Evolutionary conservation across 2,797 vertebrate genomes (phyloP).

Genomic region (Semaprochilodus insignis): DNA sequence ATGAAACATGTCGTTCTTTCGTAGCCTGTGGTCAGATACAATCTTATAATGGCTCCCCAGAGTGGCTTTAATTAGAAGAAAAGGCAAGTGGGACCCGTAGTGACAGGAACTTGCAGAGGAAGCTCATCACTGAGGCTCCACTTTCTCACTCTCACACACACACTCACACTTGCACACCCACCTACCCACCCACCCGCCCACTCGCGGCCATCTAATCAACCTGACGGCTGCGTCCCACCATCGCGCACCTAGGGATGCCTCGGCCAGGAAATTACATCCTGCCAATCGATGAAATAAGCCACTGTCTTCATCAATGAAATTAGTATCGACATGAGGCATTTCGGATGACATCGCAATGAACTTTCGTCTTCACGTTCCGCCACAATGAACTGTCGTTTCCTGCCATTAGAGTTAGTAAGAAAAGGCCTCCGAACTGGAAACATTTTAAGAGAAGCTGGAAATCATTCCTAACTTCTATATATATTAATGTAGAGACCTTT

Average conservation of each 20-base stretch:
- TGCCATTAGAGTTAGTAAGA: conserved; percentile 48
- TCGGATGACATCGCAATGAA: conserved; percentile 74
- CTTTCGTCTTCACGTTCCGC: conserved; percentile 41
- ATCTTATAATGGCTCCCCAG: conserved; percentile 53
- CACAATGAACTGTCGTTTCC: conserved; percentile 44
- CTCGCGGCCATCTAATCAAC: conserved; percentile 57
- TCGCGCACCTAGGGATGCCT: conserved; percentile 41
- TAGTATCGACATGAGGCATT: conserved; percentile 78
- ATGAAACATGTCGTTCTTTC: conserved; percentile 41
- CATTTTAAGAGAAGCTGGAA: neutral
- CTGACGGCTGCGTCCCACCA: conserved; percentile 53
- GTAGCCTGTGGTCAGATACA: conserved; percentile 43
- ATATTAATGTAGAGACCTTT: too few species aligned
- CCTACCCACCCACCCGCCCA: neutral
- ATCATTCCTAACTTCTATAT: too few species aligned
- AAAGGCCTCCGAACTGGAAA: too few species aligned
- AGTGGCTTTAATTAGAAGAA: conserved; percentile 58
- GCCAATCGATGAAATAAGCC: conserved; percentile 75
- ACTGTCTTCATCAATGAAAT: conserved; percentile 77
- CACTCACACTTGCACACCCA: neutral
- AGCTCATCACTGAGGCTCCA: conserved; percentile 41
- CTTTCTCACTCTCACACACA: neutral
- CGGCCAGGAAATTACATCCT: conserved; percentile 62
- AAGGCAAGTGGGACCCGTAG: conserved; percentile 49
- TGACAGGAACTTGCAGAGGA: conserved; percentile 38